Evolutionary conservation across 2,888 invertebrate genomes (phyloP).

Genomic region (Horisme vitalbata): DNA sequence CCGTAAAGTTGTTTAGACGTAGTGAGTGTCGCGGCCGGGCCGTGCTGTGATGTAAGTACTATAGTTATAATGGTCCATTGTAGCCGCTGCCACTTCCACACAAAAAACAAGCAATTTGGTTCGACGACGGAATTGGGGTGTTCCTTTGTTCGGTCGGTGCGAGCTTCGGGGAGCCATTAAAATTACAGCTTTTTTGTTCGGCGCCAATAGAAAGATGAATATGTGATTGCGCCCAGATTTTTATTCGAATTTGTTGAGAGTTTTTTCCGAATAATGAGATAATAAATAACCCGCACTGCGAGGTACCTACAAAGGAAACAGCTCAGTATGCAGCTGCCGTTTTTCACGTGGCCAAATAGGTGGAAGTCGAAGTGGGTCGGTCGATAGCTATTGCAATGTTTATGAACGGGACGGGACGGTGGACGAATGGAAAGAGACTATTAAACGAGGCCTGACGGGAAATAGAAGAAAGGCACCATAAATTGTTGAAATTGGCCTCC

Average conservation of each 20-base stretch:
- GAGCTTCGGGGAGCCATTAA: slow-evolving; percentile 54
- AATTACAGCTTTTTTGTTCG: slow-evolving; percentile 50
- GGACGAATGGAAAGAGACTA: slow-evolving; percentile 41
- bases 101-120: slow-evolving; percentile 60
- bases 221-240: slow-evolving; percentile 39
- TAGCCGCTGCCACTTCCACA: slow-evolving; percentile 39
- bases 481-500: slow-evolving; percentile 10
- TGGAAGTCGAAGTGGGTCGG: slow-evolving; percentile 41
- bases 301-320: slow-evolving; percentile 23
- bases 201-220: slow-evolving; percentile 43
- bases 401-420: slow-evolving; percentile 39
- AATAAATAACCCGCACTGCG: slow-evolving; percentile 28
- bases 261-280: slow-evolving; percentile 37
- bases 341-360: slow-evolving; percentile 27
- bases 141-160: slow-evolving; percentile 46
- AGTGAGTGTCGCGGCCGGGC: slow-evolving; percentile 32
- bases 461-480: slow-evolving; percentile 7
- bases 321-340: slow-evolving; percentile 39
- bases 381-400: slow-evolving; percentile 48
- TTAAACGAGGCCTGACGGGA: slow-evolving; percentile 29
- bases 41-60: no score
- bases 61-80: slow-evolving; percentile 49
- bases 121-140: slow-evolving; percentile 44
- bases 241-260: slow-evolving; percentile 36
- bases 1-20: slow-evolving; percentile 48